phyloP scores from a whole-genome alignment of 2,888 invertebrate species.

The Trachelus troglodyta region DNA sequence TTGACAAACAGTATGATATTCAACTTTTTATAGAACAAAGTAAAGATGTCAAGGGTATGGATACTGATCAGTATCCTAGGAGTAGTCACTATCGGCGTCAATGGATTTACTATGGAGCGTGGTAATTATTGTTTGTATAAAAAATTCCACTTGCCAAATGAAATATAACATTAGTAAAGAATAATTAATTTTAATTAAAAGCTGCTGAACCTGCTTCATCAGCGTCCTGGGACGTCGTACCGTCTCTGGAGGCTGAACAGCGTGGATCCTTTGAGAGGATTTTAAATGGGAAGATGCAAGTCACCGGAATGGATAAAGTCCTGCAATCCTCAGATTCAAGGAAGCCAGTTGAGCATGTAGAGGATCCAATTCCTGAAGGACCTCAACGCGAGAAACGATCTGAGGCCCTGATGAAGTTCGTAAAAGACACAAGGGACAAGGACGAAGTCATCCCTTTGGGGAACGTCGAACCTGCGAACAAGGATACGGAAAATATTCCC shows the following conservation, averaged over 20 bases:
- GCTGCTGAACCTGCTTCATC: not conserved
- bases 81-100: slow-evolving; percentile 15
- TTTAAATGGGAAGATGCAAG: slow-evolving; percentile 25
- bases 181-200: not conserved
- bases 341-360: slow-evolving; percentile 19
- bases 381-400: slow-evolving; percentile 25
- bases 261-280: slow-evolving; percentile 17
- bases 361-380: slow-evolving; percentile 19
- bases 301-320: slow-evolving; percentile 26
- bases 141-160: not conserved
- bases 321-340: slow-evolving; percentile 25
- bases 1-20: not conserved
- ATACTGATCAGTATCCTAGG: slow-evolving; percentile 24
- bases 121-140: not conserved
- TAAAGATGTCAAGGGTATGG: slow-evolving; percentile 24
- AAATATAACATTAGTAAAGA: not conserved
- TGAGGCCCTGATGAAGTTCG: slow-evolving; percentile 5
- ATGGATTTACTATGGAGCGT: slow-evolving; percentile 25
- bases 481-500: slow-evolving; percentile 15
- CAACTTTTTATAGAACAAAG: not conserved
- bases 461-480: not conserved
- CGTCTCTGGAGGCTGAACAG: slow-evolving; percentile 13
- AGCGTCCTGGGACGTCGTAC: slow-evolving; percentile 3
- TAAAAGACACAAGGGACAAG: slow-evolving; percentile 7
- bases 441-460: slow-evolving; percentile 7